Percentiles rank a stretch among this genome's conserved stretches.
Conservation (phyloP, 2,113 vertebrate genomes). For the Pedionomus torquatus region DNA sequence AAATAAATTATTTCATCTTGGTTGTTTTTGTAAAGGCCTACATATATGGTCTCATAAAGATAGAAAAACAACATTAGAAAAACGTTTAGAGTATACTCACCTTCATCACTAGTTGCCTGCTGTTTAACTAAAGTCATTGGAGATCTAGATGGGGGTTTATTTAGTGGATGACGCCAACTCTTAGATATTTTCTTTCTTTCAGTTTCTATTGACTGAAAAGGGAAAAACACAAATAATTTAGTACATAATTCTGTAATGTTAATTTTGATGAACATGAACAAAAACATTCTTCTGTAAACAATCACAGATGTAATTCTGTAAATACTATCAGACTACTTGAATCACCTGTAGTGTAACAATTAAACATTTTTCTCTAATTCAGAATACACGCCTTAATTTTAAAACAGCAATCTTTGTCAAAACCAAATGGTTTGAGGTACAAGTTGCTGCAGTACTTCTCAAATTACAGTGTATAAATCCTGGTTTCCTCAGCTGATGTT, state of each 20-base stretch:
- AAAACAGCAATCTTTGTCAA: not conserved
- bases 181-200: slow-evolving; percentile 72
- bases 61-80: not conserved
- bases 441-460: not conserved
- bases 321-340: not conserved
- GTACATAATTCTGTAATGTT: not conserved
- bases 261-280: not conserved
- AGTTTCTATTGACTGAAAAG: slow-evolving; percentile 41
- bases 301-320: not conserved
- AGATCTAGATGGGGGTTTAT: slow-evolving; percentile 86
- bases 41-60: not conserved
- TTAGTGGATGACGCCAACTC: slow-evolving; percentile 78
- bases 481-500: not conserved
- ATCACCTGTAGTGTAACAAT: not conserved
- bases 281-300: not conserved
- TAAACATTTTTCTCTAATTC: not conserved
- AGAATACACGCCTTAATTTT: not conserved
- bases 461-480: not conserved
- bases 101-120: slow-evolving; percentile 87
- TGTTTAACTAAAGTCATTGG: slow-evolving; percentile 91
- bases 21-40: not conserved
- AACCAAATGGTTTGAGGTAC: not conserved
- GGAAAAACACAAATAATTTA: not conserved
- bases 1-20: not conserved
- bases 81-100: slow-evolving; percentile 62